phyloP scores from a whole-genome alignment of 2,113 vertebrate species.

The Xiphias gladius region DNA sequence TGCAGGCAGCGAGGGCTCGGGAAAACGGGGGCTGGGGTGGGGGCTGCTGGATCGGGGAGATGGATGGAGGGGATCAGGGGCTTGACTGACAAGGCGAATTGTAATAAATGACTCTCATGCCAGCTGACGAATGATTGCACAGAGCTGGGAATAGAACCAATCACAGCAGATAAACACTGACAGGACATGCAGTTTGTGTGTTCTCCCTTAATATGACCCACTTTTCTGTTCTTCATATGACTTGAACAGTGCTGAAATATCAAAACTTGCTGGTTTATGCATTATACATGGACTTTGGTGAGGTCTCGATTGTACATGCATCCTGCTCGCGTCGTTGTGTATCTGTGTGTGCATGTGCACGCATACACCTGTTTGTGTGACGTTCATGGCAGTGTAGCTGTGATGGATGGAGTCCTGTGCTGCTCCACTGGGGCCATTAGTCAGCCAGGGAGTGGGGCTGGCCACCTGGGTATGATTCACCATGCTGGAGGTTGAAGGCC shows the following conservation, averaged over 20 bases:
- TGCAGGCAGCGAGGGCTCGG: constrained; percentile 16
- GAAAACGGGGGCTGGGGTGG: background rate
- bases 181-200: constrained; percentile 38
- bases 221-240: background rate
- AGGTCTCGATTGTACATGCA: background rate
- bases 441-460: constrained; percentile 67
- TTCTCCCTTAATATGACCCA: constrained; percentile 16
- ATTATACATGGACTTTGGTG: background rate
- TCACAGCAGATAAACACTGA: constrained; percentile 67
- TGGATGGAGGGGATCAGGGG: constrained; percentile 61
- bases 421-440: constrained; percentile 73
- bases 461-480: constrained; percentile 61
- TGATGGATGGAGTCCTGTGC: constrained; percentile 74
- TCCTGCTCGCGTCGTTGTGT: background rate
- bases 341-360: constrained; percentile 3
- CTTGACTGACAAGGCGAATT: constrained; percentile 75
- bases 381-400: constrained; percentile 1
- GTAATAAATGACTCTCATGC: constrained; percentile 69
- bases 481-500: constrained; percentile 59
- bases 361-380: constrained; percentile 32
- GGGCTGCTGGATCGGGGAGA: constrained; percentile 36
- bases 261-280: background rate
- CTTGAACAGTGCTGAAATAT: background rate
- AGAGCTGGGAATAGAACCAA: constrained; percentile 49
- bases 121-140: constrained; percentile 51